Base-by-base conservation (phyloP, 30 jellyfish, hydroid and myxozoan species). In the Turritopsis rubra region DNA sequence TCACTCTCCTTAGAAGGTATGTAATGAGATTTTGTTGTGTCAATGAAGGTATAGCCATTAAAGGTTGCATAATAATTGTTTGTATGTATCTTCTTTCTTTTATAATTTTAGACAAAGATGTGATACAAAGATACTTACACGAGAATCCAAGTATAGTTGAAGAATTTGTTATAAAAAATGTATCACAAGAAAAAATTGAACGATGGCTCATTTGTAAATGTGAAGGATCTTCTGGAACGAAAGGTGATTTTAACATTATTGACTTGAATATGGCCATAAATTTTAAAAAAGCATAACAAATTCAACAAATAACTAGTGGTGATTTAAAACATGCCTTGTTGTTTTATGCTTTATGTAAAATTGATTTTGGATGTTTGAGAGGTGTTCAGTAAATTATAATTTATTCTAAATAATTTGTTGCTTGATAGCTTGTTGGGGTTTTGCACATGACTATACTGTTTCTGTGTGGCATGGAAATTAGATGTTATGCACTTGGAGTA, bases 201-300 rank as follows among this genome's bases (percentile, higher is more conserved):
- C 52, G 83, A 53, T 78, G 85, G 85, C 52, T 78, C 19, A 78
- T 78, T 23, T 19, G 83, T 21, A 78, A 78, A 53, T n/a, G 80
- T 16, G 21, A 78, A 68, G 30, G 28, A 68, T 8, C 77, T 41
- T 41, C 60, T 3, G 60, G 13, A 3, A 41, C 13, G 9, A 41
- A 5, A 41, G 60, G 60, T 41, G 60, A 41, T 41, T 41, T 41
- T 41, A 41, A 3, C 60, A 41, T 41, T 3, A 41, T 41, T 41
- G 13, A 3, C 60, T 3, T 41, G 60, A 5, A 41, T 41, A 41
- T 3, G 13, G 60, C 5, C 60, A 41, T 41, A 41, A 41, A 41
- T 41, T 41, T 41, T n/a, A n/a, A n/a, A n/a, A n/a, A n/a, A n/a
- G n/a, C n/a, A n/a, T n/a, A n/a, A n/a, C n/a, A n/a, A n/a, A n/a